Percentiles rank a stretch among this genome's conserved stretches.
phyloP scores from a whole-genome alignment of 2,113 vertebrate species.

The Nycticebus coucang region DNA sequence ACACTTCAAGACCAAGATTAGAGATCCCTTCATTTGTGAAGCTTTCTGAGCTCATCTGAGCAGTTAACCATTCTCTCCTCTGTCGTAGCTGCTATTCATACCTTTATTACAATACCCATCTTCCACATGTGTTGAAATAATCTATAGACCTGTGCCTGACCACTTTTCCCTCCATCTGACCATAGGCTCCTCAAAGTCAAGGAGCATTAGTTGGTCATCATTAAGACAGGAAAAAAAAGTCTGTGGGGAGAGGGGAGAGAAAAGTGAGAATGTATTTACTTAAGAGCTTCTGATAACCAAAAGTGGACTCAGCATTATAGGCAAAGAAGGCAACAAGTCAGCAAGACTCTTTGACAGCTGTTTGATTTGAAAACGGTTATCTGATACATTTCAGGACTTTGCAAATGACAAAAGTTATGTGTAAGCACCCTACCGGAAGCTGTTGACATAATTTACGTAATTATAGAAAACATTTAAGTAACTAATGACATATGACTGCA shows the following conservation, averaged over 20 bases:
- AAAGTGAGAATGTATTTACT: background rate
- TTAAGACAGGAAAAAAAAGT: background rate
- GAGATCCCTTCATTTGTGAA: background rate
- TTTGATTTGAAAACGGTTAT: slow-evolving; percentile 43
- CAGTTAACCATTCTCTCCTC: background rate
- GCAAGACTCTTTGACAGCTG: background rate
- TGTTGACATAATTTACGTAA: slow-evolving; percentile 69
- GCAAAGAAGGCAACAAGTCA: background rate
- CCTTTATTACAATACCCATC: background rate
- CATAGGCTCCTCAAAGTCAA: background rate
- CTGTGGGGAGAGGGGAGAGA: background rate
- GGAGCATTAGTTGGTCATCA: background rate
- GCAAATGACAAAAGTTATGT: slow-evolving; percentile 53
- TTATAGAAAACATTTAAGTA: slow-evolving; percentile 72
- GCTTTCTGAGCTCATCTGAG: background rate
- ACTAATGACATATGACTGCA: slow-evolving; percentile 59
- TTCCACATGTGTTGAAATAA: background rate
- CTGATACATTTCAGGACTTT: slow-evolving; percentile 48
- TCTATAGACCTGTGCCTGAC: background rate
- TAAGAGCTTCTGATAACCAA: background rate
- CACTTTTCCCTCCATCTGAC: background rate
- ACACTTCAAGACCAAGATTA: background rate
- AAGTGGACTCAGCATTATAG: background rate
- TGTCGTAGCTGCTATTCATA: background rate
- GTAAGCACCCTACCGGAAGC: slow-evolving; percentile 47